Evolutionary conservation across 2,113 vertebrate genomes (phyloP).

Genomic region (Philantomba maxwellii): DNA sequence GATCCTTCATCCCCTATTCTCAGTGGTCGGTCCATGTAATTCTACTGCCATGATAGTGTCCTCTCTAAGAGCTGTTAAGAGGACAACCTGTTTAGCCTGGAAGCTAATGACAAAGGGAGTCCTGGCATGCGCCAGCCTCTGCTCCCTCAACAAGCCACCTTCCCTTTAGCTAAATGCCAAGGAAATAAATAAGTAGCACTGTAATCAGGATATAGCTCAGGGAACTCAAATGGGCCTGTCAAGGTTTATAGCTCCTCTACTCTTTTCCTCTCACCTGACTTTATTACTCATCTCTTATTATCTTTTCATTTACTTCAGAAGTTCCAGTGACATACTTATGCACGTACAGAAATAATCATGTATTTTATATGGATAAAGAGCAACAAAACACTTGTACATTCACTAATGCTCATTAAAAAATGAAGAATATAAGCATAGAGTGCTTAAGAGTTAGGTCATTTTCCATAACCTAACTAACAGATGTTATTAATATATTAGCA

Average conservation of each 20-base stretch:
- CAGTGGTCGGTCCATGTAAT: background rate
- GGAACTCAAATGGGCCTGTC: background rate
- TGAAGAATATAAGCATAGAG: background rate
- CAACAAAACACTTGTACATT: background rate
- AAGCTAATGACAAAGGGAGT: background rate
- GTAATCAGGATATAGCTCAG: background rate
- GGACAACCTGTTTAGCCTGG: background rate
- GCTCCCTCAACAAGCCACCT: background rate
- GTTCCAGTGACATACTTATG: background rate
- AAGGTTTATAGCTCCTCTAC: background rate
- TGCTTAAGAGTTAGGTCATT: background rate
- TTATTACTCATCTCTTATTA: conserved; percentile 19
- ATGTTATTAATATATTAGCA: conserved; percentile 15
- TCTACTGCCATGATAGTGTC: background rate
- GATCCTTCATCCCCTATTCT: background rate
- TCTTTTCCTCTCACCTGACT: background rate
- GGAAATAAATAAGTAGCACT: background rate
- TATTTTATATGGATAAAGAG: conserved; percentile 21
- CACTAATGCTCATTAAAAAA: conserved; percentile 42
- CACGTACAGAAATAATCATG: conserved; percentile 1
- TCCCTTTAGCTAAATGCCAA: background rate
- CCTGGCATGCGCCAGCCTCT: background rate
- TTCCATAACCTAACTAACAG: conserved; percentile 25
- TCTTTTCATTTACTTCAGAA: conserved; percentile 32
- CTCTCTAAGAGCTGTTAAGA: background rate